Conservation (phyloP, 2,113 vertebrate genomes). For the Malurus melanocephalus region DNA sequence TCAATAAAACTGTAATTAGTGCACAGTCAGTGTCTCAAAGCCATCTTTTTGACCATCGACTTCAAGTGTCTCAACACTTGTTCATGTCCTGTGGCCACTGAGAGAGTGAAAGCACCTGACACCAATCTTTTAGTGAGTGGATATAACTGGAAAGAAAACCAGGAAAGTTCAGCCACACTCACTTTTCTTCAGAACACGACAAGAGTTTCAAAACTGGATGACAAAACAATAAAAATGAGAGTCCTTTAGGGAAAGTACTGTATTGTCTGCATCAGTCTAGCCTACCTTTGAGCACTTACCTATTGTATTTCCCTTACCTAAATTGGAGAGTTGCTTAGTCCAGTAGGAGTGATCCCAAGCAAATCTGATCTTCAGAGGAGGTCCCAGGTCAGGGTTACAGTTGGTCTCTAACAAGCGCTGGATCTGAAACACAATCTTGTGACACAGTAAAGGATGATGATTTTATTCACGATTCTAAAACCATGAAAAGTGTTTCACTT, state of each 20-base stretch:
- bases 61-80: not conserved
- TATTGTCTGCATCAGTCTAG: not conserved
- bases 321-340: slow-evolving; percentile 89
- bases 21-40: not conserved
- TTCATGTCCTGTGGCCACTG: not conserved
- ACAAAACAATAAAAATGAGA: not conserved
- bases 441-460: not conserved
- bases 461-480: not conserved
- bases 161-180: not conserved
- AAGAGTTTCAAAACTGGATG: not conserved
- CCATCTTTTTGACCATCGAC: not conserved
- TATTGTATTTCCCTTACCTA: slow-evolving; percentile 74
- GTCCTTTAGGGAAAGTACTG: not conserved
- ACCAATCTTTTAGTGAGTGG: not conserved
- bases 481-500: not conserved
- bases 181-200: not conserved
- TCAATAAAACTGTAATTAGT: not conserved
- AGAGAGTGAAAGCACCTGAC: not conserved
- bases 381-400: slow-evolving; percentile 77
- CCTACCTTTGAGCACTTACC: not conserved
- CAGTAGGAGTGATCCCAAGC: slow-evolving; percentile 97
- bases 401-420: slow-evolving; percentile 88
- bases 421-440: slow-evolving; percentile 94
- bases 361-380: slow-evolving; percentile 91
- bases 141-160: not conserved